Evolutionary conservation across 2,797 vertebrate species (phyloP), one percentile per base, ranked within the genome.

Genomic region (Pangasius krempfi): DNA sequence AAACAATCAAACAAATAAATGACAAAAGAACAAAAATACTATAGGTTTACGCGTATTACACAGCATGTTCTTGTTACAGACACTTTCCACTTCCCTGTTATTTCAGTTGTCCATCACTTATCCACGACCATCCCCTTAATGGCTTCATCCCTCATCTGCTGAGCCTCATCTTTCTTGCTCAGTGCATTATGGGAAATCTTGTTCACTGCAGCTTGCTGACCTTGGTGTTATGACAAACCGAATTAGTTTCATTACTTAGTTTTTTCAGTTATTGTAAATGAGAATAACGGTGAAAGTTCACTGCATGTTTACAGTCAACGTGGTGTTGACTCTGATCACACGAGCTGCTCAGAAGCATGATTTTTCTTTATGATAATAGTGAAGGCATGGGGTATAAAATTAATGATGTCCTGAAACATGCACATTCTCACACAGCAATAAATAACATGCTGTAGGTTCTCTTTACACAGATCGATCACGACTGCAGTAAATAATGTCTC

Each of bases 121-220:
- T 33, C 30, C n/a, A 25, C 0, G 27, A 66, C 30, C n/a, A 27
- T 30, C 64, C 64, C 64, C 64, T 30, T 66, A 30, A n/a, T 66
- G n/a, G 13, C 37, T 22, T 22, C 8, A 40, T 40, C 37, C 44
- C 20, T 22, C 3, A 40, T 40, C 70, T 40, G 20, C 37, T 16
- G 73, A 85, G 52, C 30, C 47, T 64, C 37, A 91, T 92, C 87
- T 89, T 92, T 82, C 86, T 85, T 83, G 50, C 92, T 93, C 79
- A 88, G 47, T 90, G 88, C 90, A 87, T 78, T 89, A 89, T 76
- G 85, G 87, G 86, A 87, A 92, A 89, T 78, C 84, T 86, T 93
- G 90, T 93, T 93, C 85, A 91, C 33, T 91, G 88, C 91, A 94
- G 94, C 92, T 88, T 95, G 95, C 94, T 95, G 95, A 95, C 95